A percentile compares a stretch with the other conserved stretches of the same genome.
These are phyloP conservation scores for Mormyrus lacerda DNA, from an alignment of 2,113 vertebrate genomes.

Conservation along the genomic window DNA sequence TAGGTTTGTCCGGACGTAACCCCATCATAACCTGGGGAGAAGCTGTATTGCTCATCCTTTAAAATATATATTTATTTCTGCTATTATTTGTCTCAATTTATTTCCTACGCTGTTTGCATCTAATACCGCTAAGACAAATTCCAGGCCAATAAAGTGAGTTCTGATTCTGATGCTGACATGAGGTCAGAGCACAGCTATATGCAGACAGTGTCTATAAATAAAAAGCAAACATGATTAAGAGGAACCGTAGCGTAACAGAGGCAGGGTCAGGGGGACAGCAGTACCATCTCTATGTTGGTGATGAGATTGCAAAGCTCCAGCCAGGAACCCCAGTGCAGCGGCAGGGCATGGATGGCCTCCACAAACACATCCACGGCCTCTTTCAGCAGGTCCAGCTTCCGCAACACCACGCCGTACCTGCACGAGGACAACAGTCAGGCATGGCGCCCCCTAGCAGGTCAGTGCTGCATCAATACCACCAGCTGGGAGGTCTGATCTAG, in stretches of 20 bases:
- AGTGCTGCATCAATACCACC: neutral
- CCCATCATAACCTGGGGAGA: too few relatives aligned
- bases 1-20: too few relatives aligned
- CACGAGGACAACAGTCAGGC: neutral
- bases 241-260: neutral
- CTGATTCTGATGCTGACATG: neutral
- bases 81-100: neutral
- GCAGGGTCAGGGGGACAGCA: neutral
- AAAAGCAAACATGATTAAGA: neutral
- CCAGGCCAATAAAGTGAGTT: neutral
- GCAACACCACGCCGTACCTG: slow-evolving; percentile 92
- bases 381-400: slow-evolving; percentile 89
- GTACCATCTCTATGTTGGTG: slow-evolving; percentile 98
- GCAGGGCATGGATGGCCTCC: slow-evolving; percentile 82
- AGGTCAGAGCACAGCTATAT: neutral
- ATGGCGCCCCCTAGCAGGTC: neutral
- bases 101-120: neutral
- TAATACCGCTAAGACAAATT: neutral
- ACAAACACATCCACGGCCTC: slow-evolving; percentile 94
- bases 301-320: slow-evolving; percentile 95
- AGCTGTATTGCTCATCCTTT: neutral
- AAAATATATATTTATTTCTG: neutral
- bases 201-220: neutral
- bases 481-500: neutral
- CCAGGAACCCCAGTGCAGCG: slow-evolving; percentile 96